phyloP scores from a whole-genome alignment of 2,888 invertebrate species.

The Torymus tubicola region DNA sequence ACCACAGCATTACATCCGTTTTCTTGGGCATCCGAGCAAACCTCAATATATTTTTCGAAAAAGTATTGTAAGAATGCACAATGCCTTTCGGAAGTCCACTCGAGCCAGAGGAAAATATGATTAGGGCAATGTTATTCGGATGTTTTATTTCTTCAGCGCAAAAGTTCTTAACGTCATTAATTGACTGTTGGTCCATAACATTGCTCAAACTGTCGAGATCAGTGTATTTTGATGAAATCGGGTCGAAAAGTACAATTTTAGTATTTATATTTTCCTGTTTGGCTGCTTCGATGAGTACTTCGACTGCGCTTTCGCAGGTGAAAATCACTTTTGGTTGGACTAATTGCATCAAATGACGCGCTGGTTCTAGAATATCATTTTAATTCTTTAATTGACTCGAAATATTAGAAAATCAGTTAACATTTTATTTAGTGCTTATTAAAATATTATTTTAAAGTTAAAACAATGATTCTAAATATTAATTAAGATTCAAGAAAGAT shows the following conservation, averaged over 20 bases:
- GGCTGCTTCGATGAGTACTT: slow-evolving; percentile 48
- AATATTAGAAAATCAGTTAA: no score
- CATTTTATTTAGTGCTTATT: no score
- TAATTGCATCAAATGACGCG: slow-evolving; percentile 62
- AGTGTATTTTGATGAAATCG: slow-evolving; percentile 36
- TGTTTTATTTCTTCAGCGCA: slow-evolving; percentile 33
- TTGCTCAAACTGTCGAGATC: slow-evolving; percentile 59
- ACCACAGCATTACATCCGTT: slow-evolving; percentile 58
- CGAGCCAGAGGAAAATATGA: slow-evolving; percentile 70
- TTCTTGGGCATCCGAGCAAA: not conserved
- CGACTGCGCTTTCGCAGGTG: slow-evolving; percentile 50
- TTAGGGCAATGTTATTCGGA: slow-evolving; percentile 57
- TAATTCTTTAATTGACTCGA: no score
- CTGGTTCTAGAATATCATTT: slow-evolving; percentile 60
- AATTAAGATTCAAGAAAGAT: no score
- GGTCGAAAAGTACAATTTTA: slow-evolving; percentile 63
- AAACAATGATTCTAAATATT: no score
- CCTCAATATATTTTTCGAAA: slow-evolving; percentile 58
- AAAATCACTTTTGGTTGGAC: slow-evolving; percentile 67
- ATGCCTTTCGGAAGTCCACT: slow-evolving; percentile 70
- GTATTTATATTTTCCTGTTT: slow-evolving; percentile 58
- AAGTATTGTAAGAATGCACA: slow-evolving; percentile 63
- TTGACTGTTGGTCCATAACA: slow-evolving; percentile 58
- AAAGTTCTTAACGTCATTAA: slow-evolving; percentile 57
- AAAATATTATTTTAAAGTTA: no score